Base-by-base conservation (phyloP, 2,797 vertebrate species). In the Sebastes kiyomatsui region DNA sequence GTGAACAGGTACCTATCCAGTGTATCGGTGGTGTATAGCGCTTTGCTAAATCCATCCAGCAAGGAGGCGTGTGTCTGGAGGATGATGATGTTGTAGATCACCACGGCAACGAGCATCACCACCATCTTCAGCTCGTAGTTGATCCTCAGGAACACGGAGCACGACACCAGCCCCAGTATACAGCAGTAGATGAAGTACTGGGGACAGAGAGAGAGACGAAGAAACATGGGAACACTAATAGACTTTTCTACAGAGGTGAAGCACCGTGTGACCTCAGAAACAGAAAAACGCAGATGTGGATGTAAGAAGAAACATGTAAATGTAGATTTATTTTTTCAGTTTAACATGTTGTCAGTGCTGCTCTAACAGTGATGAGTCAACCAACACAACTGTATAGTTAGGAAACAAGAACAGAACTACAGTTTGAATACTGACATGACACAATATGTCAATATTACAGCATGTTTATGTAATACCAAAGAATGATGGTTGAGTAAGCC, bases 181-280 rank as follows among this genome's bases (percentile, higher is more conserved):
- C 98, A 99, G 94, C 98, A 98, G 96, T 99, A 99, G 89, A 99
- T 98, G 82, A 99, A 99, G 91, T 99, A 99, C 98, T 99, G 90
- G 30, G 89, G 64, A 77, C 49, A 81, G 70, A 81, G 9, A 65
- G n/a, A 62, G 28, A n/a, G 23, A 28, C 4, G 16, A 11, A 82
- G 23, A 69, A 9, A 74, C 28, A 20, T 8, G 23, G 69, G 7
- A 1, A 55, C 6, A 18, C 23, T 18, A n/a, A 3, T 23, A 59
- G 30, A 60, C 4, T 14, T 59, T 46, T 67, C 6, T 32, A 6
- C 4, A 3, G 35, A 58, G 18, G 16, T 22, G 42, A 35, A 22
- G 23, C 12, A 18, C 25, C 4, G 25, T 25, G 77, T 23, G 23
- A 33, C 27, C 25, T 42, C n/a, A 6, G 9, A 2, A 1, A 32